Evolutionary conservation across 2,888 invertebrate genomes (phyloP).

Genomic region (Tachina grossa): DNA sequence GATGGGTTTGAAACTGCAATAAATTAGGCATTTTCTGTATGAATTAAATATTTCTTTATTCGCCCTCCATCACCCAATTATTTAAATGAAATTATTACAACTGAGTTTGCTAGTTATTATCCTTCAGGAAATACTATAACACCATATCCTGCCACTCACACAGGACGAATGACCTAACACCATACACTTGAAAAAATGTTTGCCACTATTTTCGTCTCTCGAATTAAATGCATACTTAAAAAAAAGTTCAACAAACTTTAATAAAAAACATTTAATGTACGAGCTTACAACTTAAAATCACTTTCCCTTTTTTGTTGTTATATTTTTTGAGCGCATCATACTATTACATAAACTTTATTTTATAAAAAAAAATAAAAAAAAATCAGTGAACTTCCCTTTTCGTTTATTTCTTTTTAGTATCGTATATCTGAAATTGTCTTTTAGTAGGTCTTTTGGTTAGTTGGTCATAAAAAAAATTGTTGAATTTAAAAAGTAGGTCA

Average conservation of each 20-base stretch:
- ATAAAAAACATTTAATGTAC: neutral
- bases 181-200: conserved; percentile 2
- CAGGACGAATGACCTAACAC: neutral
- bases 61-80: too few relatives aligned
- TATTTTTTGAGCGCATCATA: conserved; percentile 2
- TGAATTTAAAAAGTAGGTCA: conserved; percentile 59
- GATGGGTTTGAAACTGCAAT: neutral
- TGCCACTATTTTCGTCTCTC: neutral
- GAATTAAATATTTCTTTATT: neutral
- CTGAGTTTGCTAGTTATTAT: neutral
- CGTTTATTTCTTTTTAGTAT: conserved; percentile 2
- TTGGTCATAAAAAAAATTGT: conserved; percentile 46
- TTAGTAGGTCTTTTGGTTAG: conserved; percentile 65
- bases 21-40: neutral
- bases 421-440: conserved; percentile 24
- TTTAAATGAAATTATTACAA: neutral
- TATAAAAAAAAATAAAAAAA: conserved; percentile 30
- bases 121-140: neutral
- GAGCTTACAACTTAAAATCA: conserved; percentile 7
- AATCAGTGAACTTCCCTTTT: conserved; percentile 53
- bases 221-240: neutral
- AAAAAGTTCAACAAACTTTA: conserved; percentile 38
- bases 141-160: conserved; percentile 21
- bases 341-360: conserved; percentile 54
- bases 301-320: conserved; percentile 58